Evolutionary conservation across 2,113 vertebrate genomes (phyloP), one percentile per base, ranked within the genome.

Genomic region (Vulpes lagopus): DNA sequence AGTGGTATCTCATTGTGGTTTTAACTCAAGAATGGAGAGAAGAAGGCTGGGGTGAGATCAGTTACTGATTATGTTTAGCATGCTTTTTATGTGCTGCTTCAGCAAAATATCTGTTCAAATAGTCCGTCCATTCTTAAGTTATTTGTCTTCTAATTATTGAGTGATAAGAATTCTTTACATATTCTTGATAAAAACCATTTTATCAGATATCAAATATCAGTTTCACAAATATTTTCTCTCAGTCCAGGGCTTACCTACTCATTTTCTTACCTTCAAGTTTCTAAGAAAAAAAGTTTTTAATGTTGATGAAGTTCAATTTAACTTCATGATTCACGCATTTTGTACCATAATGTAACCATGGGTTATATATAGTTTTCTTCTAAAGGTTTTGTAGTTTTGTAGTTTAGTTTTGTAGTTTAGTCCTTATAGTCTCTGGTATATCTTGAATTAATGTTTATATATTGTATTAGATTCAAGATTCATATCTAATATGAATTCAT

Each of bases 371-470:
- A 84, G 32, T 55, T 95, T 89, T 38, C 64, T 95, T 94, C 79
- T 86, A 62, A 89, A 78, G 65, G 30, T 84, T 90, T 92, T 95
- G 30, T 78, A 69, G 27, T 43, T 95, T 43, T 43, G 43, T 43
- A 43, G 43, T 43, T 92, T 78, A 69, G 27, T 43, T 95, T 43
- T 43, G 43, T 43, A 43, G 43, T 43, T 92, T 92, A 74, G 27
- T 80, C 95, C 38, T 87, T 80, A 94, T 19, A 76, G 49, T 84
- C 35, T 91, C n/a, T 83, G 53, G 25, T 91, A 12, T 6, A 84
- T 83, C 69, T 73, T 93, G 38, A 97, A 96, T 95, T 94, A 91
- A 69, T 67, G 25, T 65, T 89, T 92, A 89, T 95, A 25, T 62
- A 84, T 35, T 80, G 55, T 32, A 32, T 85, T 35, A 95, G 55